phyloP scores from a whole-genome alignment of 2,113 vertebrate species.

The Rana temporaria region DNA sequence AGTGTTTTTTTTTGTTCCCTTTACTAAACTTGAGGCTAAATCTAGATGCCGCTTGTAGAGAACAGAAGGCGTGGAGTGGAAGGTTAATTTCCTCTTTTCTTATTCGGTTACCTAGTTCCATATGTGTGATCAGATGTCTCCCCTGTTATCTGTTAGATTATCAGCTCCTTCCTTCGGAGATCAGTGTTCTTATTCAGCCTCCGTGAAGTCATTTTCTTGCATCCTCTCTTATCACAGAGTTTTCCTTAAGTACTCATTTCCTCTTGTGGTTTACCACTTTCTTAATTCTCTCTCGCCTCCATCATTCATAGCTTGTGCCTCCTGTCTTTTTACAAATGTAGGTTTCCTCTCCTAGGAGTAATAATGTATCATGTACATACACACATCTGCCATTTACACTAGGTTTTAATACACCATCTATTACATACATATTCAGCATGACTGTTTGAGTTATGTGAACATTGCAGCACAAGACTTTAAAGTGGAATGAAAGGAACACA shows the following conservation, averaged over 20 bases:
- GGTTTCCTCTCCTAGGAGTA: neutral
- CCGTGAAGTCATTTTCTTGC: conserved; percentile 26
- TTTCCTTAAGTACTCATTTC: conserved; percentile 39
- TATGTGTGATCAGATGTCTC: conserved; percentile 24
- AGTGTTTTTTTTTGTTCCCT: too few relatives aligned
- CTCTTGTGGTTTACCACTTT: conserved; percentile 48
- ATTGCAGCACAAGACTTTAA: too few relatives aligned
- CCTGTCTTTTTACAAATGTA: conserved; percentile 26
- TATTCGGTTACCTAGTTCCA: conserved; percentile 17
- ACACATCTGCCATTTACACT: neutral
- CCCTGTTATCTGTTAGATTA: neutral
- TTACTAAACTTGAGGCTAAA: too few relatives aligned
- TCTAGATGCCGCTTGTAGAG: too few relatives aligned
- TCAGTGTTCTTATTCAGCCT: conserved; percentile 12
- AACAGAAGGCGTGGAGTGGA: too few relatives aligned
- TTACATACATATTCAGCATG: too few relatives aligned
- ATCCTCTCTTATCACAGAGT: conserved; percentile 26
- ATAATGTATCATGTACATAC: neutral
- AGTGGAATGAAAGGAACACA: too few relatives aligned
- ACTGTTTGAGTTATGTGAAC: too few relatives aligned
- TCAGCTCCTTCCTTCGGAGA: neutral
- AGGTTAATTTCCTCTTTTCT: conserved; percentile 6
- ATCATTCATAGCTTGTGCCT: conserved; percentile 5
- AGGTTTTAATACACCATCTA: too few relatives aligned
- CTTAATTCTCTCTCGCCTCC: conserved; percentile 15